Base-by-base conservation (phyloP, 2,113 vertebrate species). In the Ailurus styani region DNA sequence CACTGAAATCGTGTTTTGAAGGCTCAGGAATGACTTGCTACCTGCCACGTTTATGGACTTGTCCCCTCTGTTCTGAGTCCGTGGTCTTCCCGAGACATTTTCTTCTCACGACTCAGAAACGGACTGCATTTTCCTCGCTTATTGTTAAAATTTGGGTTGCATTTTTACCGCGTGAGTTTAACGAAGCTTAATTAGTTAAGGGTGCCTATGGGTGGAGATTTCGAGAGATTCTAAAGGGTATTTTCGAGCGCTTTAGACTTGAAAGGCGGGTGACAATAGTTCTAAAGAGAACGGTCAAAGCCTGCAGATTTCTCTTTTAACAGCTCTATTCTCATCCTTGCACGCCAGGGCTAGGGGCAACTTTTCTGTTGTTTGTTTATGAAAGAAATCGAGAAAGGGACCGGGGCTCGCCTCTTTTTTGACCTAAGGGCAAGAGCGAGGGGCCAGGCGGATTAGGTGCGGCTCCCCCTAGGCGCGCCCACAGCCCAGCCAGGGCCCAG, bases 301-400 rank as follows among this genome's bases (percentile, higher is more conserved):
- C 87, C 60, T 62, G 70, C 73, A 50, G 50, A 42, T 29, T 88
- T 87, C 47, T 47, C 42, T 31, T 89, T 47, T 18, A 89, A 84
- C 89, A 79, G 60, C 66, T 86, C 83, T 34, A 31, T 82, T 95
- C 85, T 95, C 84, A 3, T 9, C 89, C 89, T 6, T 2, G 57
- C 84, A 7, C 18, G 21, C 82, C 81, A 1, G 17, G 60, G 20
- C 64, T 47, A 47, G 40, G 45, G 78, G 50, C 79, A 68, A 93
- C 82, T 91, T 96, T 91, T 66, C 72, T 57, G 93, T 66, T 23
- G 81, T 89, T 90, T 15, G 52, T 82, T 93, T 86, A 27, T 18
- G 31, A 89, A 73, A 95, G 91, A 89, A 78, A 68, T 7, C 18
- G 3, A 95, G 70, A 31, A 27, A 50, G 52, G 7, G 31, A n/a